phyloP scores from a whole-genome alignment of 2,888 invertebrate genomes.

The Physocephala rufipes region DNA sequence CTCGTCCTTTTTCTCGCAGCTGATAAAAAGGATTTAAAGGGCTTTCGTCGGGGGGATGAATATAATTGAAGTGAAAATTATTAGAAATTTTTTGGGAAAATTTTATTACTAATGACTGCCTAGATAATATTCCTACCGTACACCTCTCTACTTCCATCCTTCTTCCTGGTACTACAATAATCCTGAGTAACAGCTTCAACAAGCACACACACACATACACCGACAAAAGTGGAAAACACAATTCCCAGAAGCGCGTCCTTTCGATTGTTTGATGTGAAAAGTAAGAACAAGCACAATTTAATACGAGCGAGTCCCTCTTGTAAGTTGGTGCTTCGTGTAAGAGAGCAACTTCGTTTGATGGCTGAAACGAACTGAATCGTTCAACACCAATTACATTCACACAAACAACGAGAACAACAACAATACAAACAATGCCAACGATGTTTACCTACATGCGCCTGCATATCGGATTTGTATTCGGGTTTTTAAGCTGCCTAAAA shows the following conservation, averaged over 20 bases:
- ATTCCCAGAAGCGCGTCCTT: not conserved
- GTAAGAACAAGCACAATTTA: not conserved
- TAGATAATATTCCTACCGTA: no score
- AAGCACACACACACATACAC: not conserved
- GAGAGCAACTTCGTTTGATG: constrained; percentile 22
- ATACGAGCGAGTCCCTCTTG: not conserved
- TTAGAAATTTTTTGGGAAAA: no score
- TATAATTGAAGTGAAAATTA: not conserved
- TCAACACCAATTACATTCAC: no score
- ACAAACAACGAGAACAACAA: constrained; percentile 4
- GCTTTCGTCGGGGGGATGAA: not conserved
- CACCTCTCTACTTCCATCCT: no score
- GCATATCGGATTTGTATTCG: constrained; percentile 29
- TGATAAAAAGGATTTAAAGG: not conserved
- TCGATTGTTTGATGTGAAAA: not conserved
- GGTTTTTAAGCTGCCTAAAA: constrained; percentile 20
- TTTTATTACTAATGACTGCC: no score
- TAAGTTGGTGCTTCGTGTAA: constrained; percentile 8
- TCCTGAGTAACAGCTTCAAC: not conserved
- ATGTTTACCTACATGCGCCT: constrained; percentile 17
- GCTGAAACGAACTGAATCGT: constrained; percentile 13
- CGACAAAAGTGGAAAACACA: not conserved
- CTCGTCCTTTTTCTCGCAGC: not conserved
- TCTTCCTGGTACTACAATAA: no score
- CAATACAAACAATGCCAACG: not conserved